These are phyloP conservation scores for Apotomis turbidana DNA, from an alignment of 2,888 invertebrate genomes.

Conservation along the genomic window DNA sequence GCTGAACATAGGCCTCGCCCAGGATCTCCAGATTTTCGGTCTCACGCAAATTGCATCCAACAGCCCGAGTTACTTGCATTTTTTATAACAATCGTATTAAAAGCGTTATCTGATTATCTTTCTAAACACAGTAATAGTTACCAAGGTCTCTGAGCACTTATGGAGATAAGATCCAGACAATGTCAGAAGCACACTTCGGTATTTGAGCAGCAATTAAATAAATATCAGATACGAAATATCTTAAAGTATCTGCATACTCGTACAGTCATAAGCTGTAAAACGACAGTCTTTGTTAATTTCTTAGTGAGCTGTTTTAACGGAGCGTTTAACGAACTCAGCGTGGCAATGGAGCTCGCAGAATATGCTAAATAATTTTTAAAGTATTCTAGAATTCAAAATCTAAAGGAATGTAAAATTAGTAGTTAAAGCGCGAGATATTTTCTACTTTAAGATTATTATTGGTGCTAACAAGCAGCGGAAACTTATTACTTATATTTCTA, in stretches of 20 bases:
- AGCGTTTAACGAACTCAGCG: neutral
- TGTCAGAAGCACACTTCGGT: conserved; percentile 15
- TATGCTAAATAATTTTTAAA: too few species aligned
- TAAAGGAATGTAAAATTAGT: too few species aligned
- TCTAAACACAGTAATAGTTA: neutral
- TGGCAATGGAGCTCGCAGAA: neutral
- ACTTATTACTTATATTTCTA: too few species aligned
- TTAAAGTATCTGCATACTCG: conserved; percentile 6
- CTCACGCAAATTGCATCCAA: too few species aligned
- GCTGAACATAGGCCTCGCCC: too few species aligned
- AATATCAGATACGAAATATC: conserved; percentile 10
- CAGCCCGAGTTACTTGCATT: too few species aligned
- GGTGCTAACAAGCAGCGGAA: too few species aligned
- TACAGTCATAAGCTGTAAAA: conserved; percentile 19
- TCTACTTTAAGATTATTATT: too few species aligned
- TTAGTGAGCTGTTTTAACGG: neutral
- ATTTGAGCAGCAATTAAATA: conserved; percentile 13
- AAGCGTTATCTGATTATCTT: neutral
- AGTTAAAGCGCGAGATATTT: too few species aligned
- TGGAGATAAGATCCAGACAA: neutral
- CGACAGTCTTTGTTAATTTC: conserved; percentile 16
- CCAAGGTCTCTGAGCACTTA: neutral
- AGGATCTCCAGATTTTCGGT: too few species aligned
- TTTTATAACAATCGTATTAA: neutral
- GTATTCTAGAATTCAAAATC: too few species aligned